Base-by-base conservation (phyloP, 2,113 vertebrate genomes). In the crab-eating macaque (Macaca fascicularis) region DNA sequence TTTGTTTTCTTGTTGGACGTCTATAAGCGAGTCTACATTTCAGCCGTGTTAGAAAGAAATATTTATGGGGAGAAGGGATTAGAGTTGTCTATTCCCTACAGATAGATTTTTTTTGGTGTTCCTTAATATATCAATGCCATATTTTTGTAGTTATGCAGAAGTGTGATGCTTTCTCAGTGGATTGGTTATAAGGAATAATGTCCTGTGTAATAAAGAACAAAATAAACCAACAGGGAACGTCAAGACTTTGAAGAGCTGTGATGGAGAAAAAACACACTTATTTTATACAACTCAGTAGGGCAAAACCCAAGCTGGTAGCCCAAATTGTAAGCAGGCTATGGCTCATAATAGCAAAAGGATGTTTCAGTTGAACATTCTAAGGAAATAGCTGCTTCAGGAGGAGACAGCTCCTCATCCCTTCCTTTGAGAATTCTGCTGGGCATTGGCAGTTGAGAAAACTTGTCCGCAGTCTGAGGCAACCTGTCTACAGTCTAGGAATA, bases 1-100 rank as follows among this genome's bases (percentile, higher is more conserved):
- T 90, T 90, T 97, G 38, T 90, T 95, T 96, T 94, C 22, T 94
- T 95, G 22, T 79, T 90, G 59, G 81, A 94, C 30, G 82, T 83
- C 61, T 97, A 75, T 67, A 88, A 81, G 38, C 52, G 40, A 80
- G 13, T 32, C 69, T 95, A 69, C 17, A 52, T 88, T 95, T 96
- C 57, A 85, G 17, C 19, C 70, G 3, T 32, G 27, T 30, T 81
- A 35, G 75, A 90, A 92, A 72, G 35, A 3, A 81, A 3, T 93
- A 87, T 74, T 97, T 88, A 67, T 10, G 48, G 76, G 45, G 19
- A 96, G 90, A 93, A 93, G 50, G 5, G 6, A 94, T 93, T 95
- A 90, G 43, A 32, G 7, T 30, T 92, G 35, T 84, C 32, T 93
- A 1, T 94, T 27, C 9, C 4, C 48, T 79, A 35, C 3, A 74